Percentiles rank a stretch among this genome's conserved stretches.
Conservation (phyloP, 2,797 vertebrate genomes). For the Tolypeutes matacus region DNA sequence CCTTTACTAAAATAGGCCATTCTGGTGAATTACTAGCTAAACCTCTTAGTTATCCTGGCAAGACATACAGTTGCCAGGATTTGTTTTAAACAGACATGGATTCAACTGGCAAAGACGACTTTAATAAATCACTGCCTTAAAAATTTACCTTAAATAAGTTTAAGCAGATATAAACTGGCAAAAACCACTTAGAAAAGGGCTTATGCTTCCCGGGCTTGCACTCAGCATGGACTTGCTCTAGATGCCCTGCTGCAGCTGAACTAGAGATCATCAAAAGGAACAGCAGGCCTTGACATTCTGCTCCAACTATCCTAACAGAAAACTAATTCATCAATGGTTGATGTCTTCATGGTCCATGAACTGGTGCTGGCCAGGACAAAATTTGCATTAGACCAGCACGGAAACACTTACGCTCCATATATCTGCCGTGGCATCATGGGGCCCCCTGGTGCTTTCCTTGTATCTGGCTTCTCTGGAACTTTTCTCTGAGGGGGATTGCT, state of each 20-base stretch:
- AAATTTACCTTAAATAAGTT: not conserved
- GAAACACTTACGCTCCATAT: slow-evolving; percentile 93
- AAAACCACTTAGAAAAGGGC: not conserved
- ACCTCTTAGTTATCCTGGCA: fast-evolving
- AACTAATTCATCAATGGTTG: fast-evolving
- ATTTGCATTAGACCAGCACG: fast-evolving
- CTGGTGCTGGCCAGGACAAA: fast-evolving
- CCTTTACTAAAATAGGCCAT: slow-evolving; percentile 91
- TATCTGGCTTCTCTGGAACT: slow-evolving; percentile 86
- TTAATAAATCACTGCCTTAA: not conserved
- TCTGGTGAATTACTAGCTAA: slow-evolving; percentile 89
- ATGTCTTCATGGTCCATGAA: not conserved
- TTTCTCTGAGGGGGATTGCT: slow-evolving; percentile 96
- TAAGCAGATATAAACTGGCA: not conserved
- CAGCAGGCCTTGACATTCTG: not conserved
- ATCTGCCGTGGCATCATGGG: slow-evolving; percentile 88
- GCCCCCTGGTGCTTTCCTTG: slow-evolving; percentile 75
- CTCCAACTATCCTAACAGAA: not conserved
- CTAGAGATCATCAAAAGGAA: no score
- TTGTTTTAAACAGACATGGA: not conserved
- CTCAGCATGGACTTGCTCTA: not conserved
- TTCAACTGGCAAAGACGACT: not conserved
- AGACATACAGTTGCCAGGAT: fast-evolving
- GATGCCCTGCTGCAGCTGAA: not conserved
- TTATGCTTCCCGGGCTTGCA: not conserved